These are phyloP conservation scores for Conger conger DNA, from an alignment of 2,113 vertebrate species.

Conservation along the genomic window DNA sequence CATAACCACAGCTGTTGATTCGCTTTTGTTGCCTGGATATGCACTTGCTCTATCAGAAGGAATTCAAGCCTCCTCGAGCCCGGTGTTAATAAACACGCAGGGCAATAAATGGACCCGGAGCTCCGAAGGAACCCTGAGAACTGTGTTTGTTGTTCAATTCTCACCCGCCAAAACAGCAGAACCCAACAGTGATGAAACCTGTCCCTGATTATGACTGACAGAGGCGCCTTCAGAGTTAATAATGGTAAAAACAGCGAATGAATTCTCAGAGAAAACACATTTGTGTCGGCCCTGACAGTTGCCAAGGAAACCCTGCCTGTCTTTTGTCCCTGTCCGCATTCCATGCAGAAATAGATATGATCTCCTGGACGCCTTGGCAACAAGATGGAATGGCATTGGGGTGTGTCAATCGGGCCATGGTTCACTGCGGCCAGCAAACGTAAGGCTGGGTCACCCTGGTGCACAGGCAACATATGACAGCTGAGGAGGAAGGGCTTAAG, in stretches of 20 bases:
- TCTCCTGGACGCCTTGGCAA: conserved; percentile 18
- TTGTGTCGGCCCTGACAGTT: conserved; percentile 45
- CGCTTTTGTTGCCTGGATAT: neutral
- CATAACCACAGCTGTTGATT: conserved; percentile 7
- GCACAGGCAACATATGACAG: too few species aligned
- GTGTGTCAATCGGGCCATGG: conserved; percentile 31
- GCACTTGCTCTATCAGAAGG: neutral
- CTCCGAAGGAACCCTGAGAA: too few species aligned
- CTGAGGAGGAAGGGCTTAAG: neutral
- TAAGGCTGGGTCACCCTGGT: neutral
- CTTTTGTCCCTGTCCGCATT: conserved; percentile 36
- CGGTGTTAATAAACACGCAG: neutral
- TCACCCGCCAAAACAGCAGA: neutral
- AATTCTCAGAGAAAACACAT: conserved; percentile 34
- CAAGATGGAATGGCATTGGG: conserved; percentile 31
- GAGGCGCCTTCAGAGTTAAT: conserved; percentile 14
- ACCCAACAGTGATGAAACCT: conserved; percentile 17
- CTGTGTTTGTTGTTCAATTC: neutral
- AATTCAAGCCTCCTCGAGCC: neutral
- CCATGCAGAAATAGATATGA: conserved; percentile 43
- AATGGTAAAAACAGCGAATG: conserved; percentile 17
- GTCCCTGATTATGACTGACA: conserved; percentile 19
- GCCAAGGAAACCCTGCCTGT: conserved; percentile 49
- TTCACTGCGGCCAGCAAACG: neutral
- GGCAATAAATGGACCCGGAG: neutral